phyloP scores from a whole-genome alignment of 1,140 invertebrate species.

The Drosophila pachea region DNA sequence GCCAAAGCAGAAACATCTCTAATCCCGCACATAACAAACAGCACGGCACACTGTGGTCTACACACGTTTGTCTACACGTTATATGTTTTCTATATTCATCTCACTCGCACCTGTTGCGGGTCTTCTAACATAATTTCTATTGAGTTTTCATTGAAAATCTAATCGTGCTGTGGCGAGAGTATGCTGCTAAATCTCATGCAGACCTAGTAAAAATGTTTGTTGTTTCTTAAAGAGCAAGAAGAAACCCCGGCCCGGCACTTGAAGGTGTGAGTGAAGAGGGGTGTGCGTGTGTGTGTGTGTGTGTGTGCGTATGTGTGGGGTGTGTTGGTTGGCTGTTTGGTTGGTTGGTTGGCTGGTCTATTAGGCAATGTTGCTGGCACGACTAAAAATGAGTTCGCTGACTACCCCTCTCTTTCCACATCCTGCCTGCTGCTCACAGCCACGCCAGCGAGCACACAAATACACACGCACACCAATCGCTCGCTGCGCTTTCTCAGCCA shows the following conservation, averaged over 20 bases:
- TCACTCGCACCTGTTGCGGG: conserved; percentile 58
- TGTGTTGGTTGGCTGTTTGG: background rate
- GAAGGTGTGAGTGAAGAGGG: background rate
- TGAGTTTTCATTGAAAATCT: conserved; percentile 77
- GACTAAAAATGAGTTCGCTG: background rate
- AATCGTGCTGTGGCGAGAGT: conserved; percentile 54
- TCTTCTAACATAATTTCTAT: conserved; percentile 75
- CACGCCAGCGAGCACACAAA: conserved; percentile 17
- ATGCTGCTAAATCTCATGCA: conserved; percentile 72
- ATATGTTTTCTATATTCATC: conserved; percentile 41
- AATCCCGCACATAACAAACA: conserved; percentile 28
- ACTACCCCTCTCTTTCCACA: background rate
- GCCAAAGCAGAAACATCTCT: conserved; percentile 29
- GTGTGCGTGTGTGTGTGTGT: background rate
- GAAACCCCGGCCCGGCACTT: conserved; percentile 55
- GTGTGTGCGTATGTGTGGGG: conserved; percentile 1
- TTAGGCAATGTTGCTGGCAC: conserved; percentile 11
- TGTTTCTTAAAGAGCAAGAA: conserved; percentile 78
- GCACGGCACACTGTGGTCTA: background rate
- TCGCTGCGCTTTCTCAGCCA: conserved; percentile 57
- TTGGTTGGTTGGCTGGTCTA: background rate
- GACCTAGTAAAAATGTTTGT: conserved; percentile 78
- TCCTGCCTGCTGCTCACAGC: too few relatives aligned
- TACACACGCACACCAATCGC: conserved; percentile 39
- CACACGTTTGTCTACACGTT: conserved; percentile 11